Evolutionary conservation across 2,888 invertebrate species (phyloP).

Genomic region (Diarsia mendica): DNA sequence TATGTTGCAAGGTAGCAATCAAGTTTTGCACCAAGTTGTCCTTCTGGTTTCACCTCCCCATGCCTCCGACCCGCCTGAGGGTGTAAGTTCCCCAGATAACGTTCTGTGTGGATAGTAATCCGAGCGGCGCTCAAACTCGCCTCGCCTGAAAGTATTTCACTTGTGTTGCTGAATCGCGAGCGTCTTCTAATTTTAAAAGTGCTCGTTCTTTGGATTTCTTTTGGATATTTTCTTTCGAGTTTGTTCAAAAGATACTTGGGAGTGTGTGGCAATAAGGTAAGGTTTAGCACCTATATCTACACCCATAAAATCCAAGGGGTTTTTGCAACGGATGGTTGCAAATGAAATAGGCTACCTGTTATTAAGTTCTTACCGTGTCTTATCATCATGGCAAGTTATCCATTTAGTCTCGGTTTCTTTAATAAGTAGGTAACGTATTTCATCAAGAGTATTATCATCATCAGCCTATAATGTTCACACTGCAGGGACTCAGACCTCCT

Average conservation of each 20-base stretch:
- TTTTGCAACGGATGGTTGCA: too few relatives aligned
- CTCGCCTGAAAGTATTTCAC: constrained; percentile 49
- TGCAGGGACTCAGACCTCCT: too few relatives aligned
- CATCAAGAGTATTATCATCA: too few relatives aligned
- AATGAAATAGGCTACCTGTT: too few relatives aligned
- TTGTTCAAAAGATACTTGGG: neutral
- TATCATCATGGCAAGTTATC: too few relatives aligned
- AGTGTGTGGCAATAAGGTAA: neutral
- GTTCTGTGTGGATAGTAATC: constrained; percentile 61
- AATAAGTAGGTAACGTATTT: too few relatives aligned
- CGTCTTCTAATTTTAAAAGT: constrained; percentile 53
- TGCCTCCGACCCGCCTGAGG: constrained; percentile 35
- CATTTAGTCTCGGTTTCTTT: too few relatives aligned
- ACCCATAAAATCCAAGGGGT: neutral
- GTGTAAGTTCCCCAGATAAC: constrained; percentile 63
- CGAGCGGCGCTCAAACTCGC: constrained; percentile 45
- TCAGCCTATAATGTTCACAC: too few relatives aligned
- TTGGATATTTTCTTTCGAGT: constrained; percentile 10
- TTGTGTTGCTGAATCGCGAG: constrained; percentile 41
- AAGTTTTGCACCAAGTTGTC: neutral
- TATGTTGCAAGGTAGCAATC: neutral
- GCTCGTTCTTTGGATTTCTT: constrained; percentile 22
- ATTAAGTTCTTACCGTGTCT: too few relatives aligned
- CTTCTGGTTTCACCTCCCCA: constrained; percentile 17
- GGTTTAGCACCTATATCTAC: neutral